Evolutionary conservation across 2,888 invertebrate genomes (phyloP).

Genomic region (Apamea crenata): DNA sequence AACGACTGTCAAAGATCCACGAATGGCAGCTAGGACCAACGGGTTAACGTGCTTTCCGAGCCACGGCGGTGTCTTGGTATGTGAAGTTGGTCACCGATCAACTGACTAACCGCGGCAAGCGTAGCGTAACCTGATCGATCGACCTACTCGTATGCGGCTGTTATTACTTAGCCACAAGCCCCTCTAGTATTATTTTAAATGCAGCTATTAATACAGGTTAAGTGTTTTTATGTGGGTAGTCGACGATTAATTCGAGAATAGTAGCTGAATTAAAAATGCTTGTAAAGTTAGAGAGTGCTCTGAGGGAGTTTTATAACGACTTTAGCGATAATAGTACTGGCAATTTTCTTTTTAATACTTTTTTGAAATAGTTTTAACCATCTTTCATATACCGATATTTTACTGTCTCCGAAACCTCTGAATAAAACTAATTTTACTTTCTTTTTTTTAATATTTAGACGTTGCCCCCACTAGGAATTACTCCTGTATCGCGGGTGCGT

Average conservation of each 20-base stretch:
- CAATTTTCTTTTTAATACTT: not conserved
- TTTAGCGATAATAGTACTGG: not conserved
- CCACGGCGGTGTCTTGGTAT: too few relatives aligned
- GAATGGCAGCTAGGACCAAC: too few relatives aligned
- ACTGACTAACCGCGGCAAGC: too few relatives aligned
- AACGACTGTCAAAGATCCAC: too few relatives aligned
- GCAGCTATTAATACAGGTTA: conserved; percentile 2
- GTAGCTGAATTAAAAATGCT: not conserved
- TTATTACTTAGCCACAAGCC: too few relatives aligned
- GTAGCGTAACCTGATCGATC: too few relatives aligned
- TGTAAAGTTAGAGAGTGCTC: not conserved
- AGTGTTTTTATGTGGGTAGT: conserved; percentile 7
- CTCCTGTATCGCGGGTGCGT: too few relatives aligned
- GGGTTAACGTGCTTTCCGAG: too few relatives aligned
- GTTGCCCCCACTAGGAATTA: too few relatives aligned
- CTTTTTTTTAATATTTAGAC: too few relatives aligned
- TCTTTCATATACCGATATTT: not conserved
- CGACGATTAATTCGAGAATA: not conserved
- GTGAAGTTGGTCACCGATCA: too few relatives aligned
- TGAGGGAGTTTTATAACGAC: not conserved
- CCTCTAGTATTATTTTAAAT: conserved; percentile 19
- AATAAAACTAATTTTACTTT: not conserved
- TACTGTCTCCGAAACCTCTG: not conserved
- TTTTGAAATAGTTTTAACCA: not conserved
- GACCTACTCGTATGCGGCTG: too few relatives aligned